Conservation (phyloP, 2,888 invertebrate species). For the Acanthosoma haemorrhoidale region DNA sequence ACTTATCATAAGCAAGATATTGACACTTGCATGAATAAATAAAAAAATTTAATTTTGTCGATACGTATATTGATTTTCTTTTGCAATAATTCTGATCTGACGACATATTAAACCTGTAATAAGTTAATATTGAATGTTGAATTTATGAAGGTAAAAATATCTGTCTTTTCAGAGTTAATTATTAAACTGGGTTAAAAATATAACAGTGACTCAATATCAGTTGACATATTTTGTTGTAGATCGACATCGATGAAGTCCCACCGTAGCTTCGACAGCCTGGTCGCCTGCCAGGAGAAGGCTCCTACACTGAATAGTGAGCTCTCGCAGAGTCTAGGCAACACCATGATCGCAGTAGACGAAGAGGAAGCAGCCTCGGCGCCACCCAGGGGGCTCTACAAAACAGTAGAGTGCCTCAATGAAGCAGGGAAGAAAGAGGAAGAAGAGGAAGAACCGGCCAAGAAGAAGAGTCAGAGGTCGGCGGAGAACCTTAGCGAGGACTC, state of each 20-base stretch:
- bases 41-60: no score
- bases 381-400: conserved; percentile 42
- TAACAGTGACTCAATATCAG: no score
- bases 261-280: conserved; percentile 52
- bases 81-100: no score
- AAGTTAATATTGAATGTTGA: no score
- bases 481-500: conserved; percentile 78
- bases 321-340: conserved; percentile 42
- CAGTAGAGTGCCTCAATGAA: conserved; percentile 42
- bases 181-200: no score
- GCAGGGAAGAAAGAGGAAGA: conserved; percentile 42
- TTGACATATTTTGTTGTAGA: no score
- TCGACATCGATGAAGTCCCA: conserved; percentile 46
- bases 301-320: conserved; percentile 39
- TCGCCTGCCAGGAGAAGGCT: conserved; percentile 43
- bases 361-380: conserved; percentile 33
- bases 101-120: no score
- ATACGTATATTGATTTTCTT: no score
- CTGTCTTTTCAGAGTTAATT: no score
- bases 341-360: conserved; percentile 35
- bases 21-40: no score
- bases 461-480: conserved; percentile 50
- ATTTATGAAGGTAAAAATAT: no score
- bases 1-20: no score
- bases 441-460: conserved; percentile 44